phyloP scores from a whole-genome alignment of 2,888 invertebrate species.

The Caenorhabditis becei region DNA sequence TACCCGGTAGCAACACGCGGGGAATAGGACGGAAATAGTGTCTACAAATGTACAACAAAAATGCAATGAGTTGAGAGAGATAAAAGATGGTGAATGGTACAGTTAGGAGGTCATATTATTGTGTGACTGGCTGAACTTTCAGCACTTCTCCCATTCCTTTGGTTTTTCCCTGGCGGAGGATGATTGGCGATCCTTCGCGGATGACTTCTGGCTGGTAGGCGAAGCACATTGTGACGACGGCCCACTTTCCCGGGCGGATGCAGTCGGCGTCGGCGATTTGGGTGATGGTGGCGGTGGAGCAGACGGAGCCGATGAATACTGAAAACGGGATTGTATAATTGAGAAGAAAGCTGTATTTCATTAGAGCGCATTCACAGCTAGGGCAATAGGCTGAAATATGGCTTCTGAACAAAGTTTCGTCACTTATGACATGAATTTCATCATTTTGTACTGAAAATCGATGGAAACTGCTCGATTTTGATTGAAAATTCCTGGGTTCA shows the following conservation, averaged over 20 bases:
- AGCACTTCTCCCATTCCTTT: conserved; percentile 90
- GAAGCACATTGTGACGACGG: conserved; percentile 85
- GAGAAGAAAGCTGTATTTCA: not conserved
- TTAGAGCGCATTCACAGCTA: too few relatives aligned
- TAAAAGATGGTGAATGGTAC: not conserved
- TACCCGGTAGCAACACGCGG: conserved; percentile 29
- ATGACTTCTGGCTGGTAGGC: conserved; percentile 73
- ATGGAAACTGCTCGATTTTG: too few relatives aligned
- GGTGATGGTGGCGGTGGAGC: conserved; percentile 92
- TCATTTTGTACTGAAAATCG: too few relatives aligned
- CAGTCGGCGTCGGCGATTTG: conserved; percentile 80
- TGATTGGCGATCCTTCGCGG: conserved; percentile 87
- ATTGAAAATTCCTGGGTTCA: too few relatives aligned
- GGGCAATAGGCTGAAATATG: too few relatives aligned
- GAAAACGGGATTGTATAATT: conserved; percentile 6
- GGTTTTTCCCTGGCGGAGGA: conserved; percentile 90
- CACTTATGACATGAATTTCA: too few relatives aligned
- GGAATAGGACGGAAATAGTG: conserved; percentile 2
- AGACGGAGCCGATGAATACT: conserved; percentile 94
- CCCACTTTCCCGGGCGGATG: conserved; percentile 89
- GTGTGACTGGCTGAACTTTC: conserved; percentile 57
- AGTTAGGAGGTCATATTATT: conserved; percentile 20
- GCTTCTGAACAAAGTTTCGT: too few relatives aligned
- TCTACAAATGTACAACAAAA: conserved; percentile 52
- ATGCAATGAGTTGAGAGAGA: too few relatives aligned